Conservation (phyloP, 2,113 vertebrate genomes). For the Gulo gulo region DNA sequence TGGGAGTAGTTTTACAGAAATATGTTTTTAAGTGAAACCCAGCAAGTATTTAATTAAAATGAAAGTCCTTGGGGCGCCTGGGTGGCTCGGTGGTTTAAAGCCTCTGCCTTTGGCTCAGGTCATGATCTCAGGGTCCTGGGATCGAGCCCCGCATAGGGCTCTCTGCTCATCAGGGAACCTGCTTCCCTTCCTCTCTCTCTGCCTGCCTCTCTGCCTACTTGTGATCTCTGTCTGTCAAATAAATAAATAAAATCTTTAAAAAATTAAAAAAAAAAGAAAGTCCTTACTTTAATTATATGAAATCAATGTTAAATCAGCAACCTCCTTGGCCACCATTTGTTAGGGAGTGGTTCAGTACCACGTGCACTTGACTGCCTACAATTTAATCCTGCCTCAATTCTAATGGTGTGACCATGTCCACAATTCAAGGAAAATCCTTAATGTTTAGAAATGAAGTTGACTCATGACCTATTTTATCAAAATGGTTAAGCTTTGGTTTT, state of each 20-base stretch:
- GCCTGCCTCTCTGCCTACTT: no score
- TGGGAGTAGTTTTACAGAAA: background rate
- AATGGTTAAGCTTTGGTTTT: background rate
- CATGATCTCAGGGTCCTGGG: no score
- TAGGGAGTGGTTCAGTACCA: background rate
- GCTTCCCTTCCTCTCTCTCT: no score
- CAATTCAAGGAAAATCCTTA: constrained; percentile 37
- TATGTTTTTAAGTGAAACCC: background rate
- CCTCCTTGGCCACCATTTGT: background rate
- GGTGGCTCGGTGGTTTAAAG: no score
- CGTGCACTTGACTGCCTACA: background rate
- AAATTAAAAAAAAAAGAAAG: constrained; percentile 18
- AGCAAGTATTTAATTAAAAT: background rate
- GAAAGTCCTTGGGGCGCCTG: constrained; percentile 36
- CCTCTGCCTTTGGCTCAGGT: no score
- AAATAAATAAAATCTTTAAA: no score
- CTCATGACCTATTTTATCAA: constrained; percentile 17
- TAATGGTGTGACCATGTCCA: background rate
- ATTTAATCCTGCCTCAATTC: constrained; percentile 23
- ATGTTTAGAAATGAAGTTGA: constrained; percentile 30
- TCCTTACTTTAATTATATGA: constrained; percentile 27
- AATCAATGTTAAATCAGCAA: constrained; percentile 9
- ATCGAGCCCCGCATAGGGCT: no score
- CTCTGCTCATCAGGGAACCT: no score
- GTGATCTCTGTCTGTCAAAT: no score